Percentiles rank a stretch among this genome's conserved stretches.
Evolutionary conservation across 2,888 invertebrate genomes (phyloP).

Genomic region (Orgyia antiqua): DNA sequence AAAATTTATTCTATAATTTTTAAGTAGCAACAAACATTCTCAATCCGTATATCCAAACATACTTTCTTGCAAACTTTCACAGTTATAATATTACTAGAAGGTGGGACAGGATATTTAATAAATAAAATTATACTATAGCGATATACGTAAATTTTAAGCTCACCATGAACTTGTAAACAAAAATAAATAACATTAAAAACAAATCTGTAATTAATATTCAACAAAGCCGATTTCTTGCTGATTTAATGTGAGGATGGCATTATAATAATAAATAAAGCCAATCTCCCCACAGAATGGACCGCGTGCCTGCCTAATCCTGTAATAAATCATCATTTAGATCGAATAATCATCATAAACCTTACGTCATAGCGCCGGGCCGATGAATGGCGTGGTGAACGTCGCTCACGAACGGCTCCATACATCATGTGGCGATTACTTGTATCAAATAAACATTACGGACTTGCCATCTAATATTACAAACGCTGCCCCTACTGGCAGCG

Average conservation of each 20-base stretch:
- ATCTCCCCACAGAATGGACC: conserved; percentile 65
- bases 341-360: conserved; percentile 73
- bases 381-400: conserved; percentile 26
- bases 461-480: conserved; percentile 51
- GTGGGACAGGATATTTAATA: no score
- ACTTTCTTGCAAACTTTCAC: no score
- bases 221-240: conserved; percentile 53
- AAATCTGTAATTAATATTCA: conserved; percentile 38
- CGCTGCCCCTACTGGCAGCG: conserved; percentile 36
- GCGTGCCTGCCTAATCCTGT: conserved; percentile 66
- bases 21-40: no score
- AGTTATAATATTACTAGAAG: no score
- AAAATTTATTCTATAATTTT: no score
- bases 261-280: conserved; percentile 67
- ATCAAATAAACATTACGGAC: conserved; percentile 73
- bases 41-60: no score
- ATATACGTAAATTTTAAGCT: no score
- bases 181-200: conserved; percentile 18
- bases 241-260: conserved; percentile 48
- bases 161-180: no score
- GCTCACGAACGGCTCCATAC: conserved; percentile 49
- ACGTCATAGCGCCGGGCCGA: conserved; percentile 33
- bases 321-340: conserved; percentile 75
- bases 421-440: conserved; percentile 72
- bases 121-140: no score